Evolutionary conservation across 2,888 invertebrate genomes (phyloP).

Genomic region (Sarcophaga variegata): DNA sequence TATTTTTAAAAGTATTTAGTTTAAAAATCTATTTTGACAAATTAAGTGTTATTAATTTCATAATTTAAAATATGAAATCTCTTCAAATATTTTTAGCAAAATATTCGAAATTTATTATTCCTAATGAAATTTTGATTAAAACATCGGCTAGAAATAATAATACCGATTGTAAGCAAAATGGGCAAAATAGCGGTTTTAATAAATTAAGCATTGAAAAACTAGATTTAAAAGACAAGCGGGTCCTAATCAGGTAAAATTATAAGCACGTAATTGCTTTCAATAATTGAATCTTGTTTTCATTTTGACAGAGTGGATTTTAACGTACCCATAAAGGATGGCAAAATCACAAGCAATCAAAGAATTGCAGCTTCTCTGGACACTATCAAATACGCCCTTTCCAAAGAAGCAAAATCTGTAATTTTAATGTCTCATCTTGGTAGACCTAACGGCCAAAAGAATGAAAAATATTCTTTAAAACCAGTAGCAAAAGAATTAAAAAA

Average conservation of each 20-base stretch:
- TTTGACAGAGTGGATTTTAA: slow-evolving; percentile 96
- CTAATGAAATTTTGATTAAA: background rate
- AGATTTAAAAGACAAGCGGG: slow-evolving; percentile 92
- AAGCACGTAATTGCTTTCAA: background rate
- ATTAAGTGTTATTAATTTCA: no score
- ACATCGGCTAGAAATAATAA: background rate
- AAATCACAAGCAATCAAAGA: slow-evolving; percentile 98
- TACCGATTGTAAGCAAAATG: background rate
- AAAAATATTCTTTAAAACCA: slow-evolving; percentile 95
- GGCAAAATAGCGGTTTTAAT: slow-evolving; percentile 82
- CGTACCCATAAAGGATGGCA: slow-evolving; percentile 97
- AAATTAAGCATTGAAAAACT: slow-evolving; percentile 95
- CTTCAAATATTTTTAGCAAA: background rate
- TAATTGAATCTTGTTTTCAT: background rate
- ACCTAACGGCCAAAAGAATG: slow-evolving; percentile 94
- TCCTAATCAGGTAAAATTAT: slow-evolving; percentile 91
- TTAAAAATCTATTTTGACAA: no score
- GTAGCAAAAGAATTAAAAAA: slow-evolving; percentile 95
- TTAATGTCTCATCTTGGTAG: slow-evolving; percentile 98
- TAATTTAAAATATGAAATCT: no score
- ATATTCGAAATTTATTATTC: background rate
- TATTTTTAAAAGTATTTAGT: no score
- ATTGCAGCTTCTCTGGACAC: slow-evolving; percentile 97
- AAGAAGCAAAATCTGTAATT: slow-evolving; percentile 95
- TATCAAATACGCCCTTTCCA: slow-evolving; percentile 94